Evolutionary conservation across 2,113 vertebrate species (phyloP).

Genomic region (Odontophorus gujanensis): DNA sequence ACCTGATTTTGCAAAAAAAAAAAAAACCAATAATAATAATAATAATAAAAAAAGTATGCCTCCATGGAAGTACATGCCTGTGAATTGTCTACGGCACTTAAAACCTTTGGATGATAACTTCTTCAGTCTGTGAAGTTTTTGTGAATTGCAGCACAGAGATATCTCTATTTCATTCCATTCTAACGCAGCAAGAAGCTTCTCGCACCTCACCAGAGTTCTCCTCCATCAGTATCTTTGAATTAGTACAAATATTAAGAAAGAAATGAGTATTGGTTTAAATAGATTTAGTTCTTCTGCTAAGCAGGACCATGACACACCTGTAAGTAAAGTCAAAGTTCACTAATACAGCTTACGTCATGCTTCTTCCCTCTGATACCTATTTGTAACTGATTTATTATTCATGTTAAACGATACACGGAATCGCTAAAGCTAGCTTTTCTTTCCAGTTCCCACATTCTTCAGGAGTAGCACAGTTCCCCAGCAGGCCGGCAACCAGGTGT

Average conservation of each 20-base stretch:
- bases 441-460: neutral
- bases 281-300: neutral
- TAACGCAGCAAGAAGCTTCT: neutral
- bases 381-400: neutral
- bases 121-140: neutral
- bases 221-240: neutral
- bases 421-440: neutral
- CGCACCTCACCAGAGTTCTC: neutral
- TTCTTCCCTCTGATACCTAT: neutral
- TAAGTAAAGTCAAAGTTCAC: neutral
- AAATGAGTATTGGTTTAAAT: neutral
- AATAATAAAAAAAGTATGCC: neutral
- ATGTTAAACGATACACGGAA: neutral
- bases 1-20: neutral
- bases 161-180: neutral
- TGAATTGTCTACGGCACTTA: neutral
- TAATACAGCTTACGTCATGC: neutral
- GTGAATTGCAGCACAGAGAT: neutral
- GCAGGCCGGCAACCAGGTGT: no score
- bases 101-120: neutral
- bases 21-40: no score
- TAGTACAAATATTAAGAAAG: neutral
- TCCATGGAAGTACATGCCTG: neutral
- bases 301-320: neutral
- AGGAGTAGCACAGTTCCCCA: neutral